Evolutionary conservation across 1,140 invertebrate genomes (phyloP), one percentile per base, ranked within the genome.

Genomic region (Agraylea sexmaculata): DNA sequence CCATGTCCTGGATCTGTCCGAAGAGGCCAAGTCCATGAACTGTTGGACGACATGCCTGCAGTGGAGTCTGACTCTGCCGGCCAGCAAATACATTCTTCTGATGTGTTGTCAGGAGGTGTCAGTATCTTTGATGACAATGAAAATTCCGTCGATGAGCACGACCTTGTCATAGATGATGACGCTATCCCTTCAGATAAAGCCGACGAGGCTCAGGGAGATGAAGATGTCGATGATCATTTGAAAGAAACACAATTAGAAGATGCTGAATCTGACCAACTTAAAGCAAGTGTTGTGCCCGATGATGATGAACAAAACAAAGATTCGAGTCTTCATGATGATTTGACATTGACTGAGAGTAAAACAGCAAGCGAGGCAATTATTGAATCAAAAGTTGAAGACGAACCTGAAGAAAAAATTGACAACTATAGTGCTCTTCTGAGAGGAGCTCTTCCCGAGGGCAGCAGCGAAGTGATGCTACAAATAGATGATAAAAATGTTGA

Each of bases 71-170:
- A n/a, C n/a, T n/a, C n/a, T 13, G 23, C 41, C 6, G 37, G 44
- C 30, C 40, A 47, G 21, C 61, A 63, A 46, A 65, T 67, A 42
- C 60, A 65, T 32, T 59, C 63, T 8, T 57, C 58, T 18, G 64
- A 64, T 43, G 65, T 68, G 20, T 45, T 68, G 7, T 66, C 62
- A 7, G 63, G 63, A 22, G 62, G 62, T 37, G 60, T 68, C 5
- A 57, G 62, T 40, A 66, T 68, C 37, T 68, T 68, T 51, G 65
- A 68, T 42, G 64, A 66, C 31, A 64, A 64, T 53, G 62, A 66
- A 18, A 65, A 65, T 40, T 66, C 65, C 1, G 62, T 64, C 45
- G 65, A 68, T 51, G 65, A 58, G 13, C 54, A 64, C 51, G 65
- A 66, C 28, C 52, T 68, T 10, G 60, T 68, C 7, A 68, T 68